Conservation (phyloP, 2,113 vertebrate genomes). For the Gambusia affinis region DNA sequence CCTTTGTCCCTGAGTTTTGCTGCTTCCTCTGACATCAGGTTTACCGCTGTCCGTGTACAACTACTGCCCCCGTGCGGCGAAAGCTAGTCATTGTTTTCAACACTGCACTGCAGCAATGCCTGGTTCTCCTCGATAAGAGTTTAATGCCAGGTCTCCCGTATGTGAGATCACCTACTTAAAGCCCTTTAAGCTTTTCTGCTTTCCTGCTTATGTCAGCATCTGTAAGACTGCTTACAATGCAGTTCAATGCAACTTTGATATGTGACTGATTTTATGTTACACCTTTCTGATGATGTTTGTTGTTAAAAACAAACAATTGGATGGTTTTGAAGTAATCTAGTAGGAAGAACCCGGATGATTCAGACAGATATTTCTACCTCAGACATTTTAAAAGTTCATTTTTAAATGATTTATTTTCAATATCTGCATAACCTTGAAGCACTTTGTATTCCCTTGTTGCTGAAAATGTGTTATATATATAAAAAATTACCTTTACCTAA, state of each 20-base stretch:
- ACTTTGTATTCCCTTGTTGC: too few relatives aligned
- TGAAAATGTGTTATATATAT: too few relatives aligned
- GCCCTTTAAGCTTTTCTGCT: too few relatives aligned
- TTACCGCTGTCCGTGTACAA: constrained; percentile 13
- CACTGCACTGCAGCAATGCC: constrained; percentile 16
- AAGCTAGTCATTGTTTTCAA: background rate
- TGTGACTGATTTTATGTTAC: too few relatives aligned
- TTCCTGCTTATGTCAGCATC: too few relatives aligned
- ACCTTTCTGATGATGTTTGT: background rate
- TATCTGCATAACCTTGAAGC: too few relatives aligned
- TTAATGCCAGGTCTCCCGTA: background rate
- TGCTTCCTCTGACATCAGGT: background rate
- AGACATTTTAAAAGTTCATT: too few relatives aligned
- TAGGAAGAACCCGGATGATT: background rate
- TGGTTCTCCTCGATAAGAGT: background rate
- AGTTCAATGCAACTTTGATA: too few relatives aligned
- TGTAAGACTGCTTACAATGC: too few relatives aligned
- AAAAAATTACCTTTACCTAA: too few relatives aligned
- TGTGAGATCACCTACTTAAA: background rate
- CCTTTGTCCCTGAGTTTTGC: constrained; percentile 41
- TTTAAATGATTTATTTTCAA: too few relatives aligned
- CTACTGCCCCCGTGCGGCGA: constrained; percentile 65
- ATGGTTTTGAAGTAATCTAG: background rate
- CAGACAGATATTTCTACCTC: background rate
- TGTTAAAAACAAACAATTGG: background rate